phyloP scores from a whole-genome alignment of 2,113 vertebrate species.

The Empidonax traillii region DNA sequence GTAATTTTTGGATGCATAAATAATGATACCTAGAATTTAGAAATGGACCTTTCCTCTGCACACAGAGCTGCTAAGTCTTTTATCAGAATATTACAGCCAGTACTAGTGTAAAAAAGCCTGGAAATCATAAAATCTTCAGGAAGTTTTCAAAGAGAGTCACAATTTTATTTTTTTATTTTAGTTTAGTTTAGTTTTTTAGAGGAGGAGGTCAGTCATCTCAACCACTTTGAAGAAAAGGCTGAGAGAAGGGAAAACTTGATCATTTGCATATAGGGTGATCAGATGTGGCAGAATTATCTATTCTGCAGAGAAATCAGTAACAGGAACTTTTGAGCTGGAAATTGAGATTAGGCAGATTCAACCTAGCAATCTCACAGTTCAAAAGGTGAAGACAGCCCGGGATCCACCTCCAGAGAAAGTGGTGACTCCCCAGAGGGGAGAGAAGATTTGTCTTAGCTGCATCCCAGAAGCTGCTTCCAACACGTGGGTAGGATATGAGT shows the following conservation, averaged over 20 bases:
- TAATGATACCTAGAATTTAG: background rate
- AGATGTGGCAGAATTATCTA: background rate
- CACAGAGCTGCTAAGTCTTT: background rate
- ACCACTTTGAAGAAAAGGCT: background rate
- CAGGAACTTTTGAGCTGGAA: background rate
- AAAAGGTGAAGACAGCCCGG: background rate
- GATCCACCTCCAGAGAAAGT: background rate
- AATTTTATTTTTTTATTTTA: background rate
- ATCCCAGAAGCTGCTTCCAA: background rate
- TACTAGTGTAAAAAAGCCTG: background rate
- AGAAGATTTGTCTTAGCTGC: background rate
- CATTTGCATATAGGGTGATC: background rate
- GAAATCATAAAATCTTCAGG: background rate
- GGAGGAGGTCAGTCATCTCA: background rate
- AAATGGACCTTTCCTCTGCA: background rate
- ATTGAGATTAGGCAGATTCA: background rate
- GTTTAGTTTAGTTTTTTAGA: too few relatives aligned
- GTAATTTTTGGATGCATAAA: background rate
- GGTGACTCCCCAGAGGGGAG: background rate
- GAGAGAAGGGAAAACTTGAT: background rate
- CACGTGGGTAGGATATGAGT: fast-evolving
- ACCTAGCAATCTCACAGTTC: background rate
- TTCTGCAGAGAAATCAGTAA: background rate
- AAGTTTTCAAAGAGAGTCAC: background rate
- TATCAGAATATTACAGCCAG: background rate